Evolutionary conservation across 2,797 vertebrate genomes (phyloP).

Genomic region (Austrolebias charrua): DNA sequence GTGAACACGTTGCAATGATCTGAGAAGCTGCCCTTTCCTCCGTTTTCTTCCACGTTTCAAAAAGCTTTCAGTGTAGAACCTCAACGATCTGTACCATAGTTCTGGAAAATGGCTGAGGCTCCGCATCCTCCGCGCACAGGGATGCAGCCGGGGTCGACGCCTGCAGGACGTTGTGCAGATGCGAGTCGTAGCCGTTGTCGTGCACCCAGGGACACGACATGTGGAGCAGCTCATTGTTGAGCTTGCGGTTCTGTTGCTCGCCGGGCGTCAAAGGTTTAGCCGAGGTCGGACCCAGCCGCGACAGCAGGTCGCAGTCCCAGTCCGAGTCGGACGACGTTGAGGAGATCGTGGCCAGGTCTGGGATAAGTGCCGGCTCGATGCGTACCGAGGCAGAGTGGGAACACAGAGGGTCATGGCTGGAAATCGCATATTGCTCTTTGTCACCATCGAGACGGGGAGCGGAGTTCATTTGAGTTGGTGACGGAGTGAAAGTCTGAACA

Average conservation of each 20-base stretch:
- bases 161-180: conserved; percentile 71
- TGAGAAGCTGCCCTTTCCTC: conserved; percentile 13
- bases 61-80: conserved; percentile 64
- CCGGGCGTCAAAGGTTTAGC: neutral
- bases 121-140: conserved; percentile 51
- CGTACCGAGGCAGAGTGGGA: conserved; percentile 60
- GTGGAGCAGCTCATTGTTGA: conserved; percentile 72
- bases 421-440: conserved; percentile 9
- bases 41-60: conserved; percentile 4
- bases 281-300: conserved; percentile 9
- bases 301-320: conserved; percentile 76
- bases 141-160: conserved; percentile 13
- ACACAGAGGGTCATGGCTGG: conserved; percentile 43
- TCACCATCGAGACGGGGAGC: neutral
- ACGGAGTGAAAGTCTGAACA: conserved; percentile 10
- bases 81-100: conserved; percentile 61
- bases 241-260: conserved; percentile 16
- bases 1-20: conserved; percentile 15
- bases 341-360: conserved; percentile 51
- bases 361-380: conserved; percentile 63
- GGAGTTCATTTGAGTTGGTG: neutral
- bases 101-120: conserved; percentile 47
- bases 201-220: conserved; percentile 62
- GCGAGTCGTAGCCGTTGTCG: conserved; percentile 69
- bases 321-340: conserved; percentile 65